Conservation (phyloP, 2,888 invertebrate species). For the Lobophora halterata region DNA sequence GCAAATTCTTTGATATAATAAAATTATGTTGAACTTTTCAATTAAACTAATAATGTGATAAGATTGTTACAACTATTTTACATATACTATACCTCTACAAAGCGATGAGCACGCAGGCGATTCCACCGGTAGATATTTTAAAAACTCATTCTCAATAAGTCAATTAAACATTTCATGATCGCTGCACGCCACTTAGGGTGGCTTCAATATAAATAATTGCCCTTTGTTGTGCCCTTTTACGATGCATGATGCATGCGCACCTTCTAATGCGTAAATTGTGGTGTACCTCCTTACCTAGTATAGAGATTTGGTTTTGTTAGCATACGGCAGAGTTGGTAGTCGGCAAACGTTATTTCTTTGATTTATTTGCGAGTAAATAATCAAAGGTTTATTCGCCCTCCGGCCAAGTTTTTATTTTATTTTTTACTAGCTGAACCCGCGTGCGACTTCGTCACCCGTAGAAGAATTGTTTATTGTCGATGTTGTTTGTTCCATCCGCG, state of each 20-base stretch:
- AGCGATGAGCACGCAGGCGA: constrained; percentile 60
- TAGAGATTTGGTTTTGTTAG: constrained; percentile 4
- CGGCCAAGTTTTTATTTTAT: too few species aligned
- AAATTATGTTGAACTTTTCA: too few species aligned
- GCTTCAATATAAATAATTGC: constrained; percentile 70
- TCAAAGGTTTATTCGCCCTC: too few species aligned
- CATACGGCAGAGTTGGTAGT: too few species aligned
- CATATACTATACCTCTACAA: constrained; percentile 44
- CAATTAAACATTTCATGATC: constrained; percentile 74
- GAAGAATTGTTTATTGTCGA: too few species aligned
- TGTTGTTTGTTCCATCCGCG: too few species aligned
- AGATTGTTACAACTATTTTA: constrained; percentile 11
- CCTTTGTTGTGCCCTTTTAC: constrained; percentile 68
- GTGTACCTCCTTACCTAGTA: constrained; percentile 9
- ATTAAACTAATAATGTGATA: too few species aligned
- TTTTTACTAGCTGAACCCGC: too few species aligned
- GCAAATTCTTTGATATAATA: too few species aligned
- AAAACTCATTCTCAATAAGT: constrained; percentile 79
- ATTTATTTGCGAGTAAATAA: too few species aligned
- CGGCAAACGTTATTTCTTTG: too few species aligned
- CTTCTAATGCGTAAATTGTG: constrained; percentile 19
- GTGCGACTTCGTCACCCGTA: too few species aligned
- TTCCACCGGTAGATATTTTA: constrained; percentile 67
- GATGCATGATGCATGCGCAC: constrained; percentile 35
- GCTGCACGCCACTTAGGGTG: constrained; percentile 72